Conservation (phyloP, 2,113 vertebrate species). For the Syngnathus floridae region DNA sequence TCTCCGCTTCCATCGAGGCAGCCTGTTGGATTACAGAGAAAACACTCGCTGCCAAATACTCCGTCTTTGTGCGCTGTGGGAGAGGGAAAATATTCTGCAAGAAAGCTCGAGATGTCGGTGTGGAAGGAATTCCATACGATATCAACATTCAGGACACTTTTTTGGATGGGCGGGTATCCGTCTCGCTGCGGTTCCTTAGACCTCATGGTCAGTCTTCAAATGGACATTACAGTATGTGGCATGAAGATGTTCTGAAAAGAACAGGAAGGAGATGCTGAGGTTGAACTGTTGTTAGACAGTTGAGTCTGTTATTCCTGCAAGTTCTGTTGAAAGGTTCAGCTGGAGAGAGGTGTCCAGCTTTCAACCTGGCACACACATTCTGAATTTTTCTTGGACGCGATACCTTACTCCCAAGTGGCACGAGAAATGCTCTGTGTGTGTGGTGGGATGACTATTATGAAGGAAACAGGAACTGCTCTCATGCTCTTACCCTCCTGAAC, state of each 20-base stretch:
- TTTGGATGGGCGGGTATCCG: neutral
- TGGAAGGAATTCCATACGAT: neutral
- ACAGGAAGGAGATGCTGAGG: constrained; percentile 13
- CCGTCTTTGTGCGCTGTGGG: constrained; percentile 19
- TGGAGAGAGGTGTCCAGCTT: constrained; percentile 35
- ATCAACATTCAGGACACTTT: neutral
- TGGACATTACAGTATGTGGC: neutral
- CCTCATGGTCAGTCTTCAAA: neutral
- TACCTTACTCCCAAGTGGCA: constrained; percentile 21
- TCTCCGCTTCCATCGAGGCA: constrained; percentile 16
- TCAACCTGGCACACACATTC: constrained; percentile 8
- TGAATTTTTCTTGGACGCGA: constrained; percentile 49
- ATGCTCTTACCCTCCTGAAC: constrained; percentile 31
- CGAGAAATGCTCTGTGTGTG: constrained; percentile 23
- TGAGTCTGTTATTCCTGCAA: constrained; percentile 41
- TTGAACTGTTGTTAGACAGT: constrained; percentile 36
- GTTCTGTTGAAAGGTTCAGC: constrained; percentile 38
- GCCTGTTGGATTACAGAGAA: constrained; percentile 28
- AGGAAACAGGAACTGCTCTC: constrained; percentile 52
- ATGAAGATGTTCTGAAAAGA: constrained; percentile 6
- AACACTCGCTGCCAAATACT: constrained; percentile 6
- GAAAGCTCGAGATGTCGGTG: neutral
- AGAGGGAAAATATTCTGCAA: constrained; percentile 18
- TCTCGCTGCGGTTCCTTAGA: constrained; percentile 1
- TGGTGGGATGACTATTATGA: constrained; percentile 40